phyloP scores from a whole-genome alignment of 2,113 vertebrate genomes.

The Hyperopisus bebe region DNA sequence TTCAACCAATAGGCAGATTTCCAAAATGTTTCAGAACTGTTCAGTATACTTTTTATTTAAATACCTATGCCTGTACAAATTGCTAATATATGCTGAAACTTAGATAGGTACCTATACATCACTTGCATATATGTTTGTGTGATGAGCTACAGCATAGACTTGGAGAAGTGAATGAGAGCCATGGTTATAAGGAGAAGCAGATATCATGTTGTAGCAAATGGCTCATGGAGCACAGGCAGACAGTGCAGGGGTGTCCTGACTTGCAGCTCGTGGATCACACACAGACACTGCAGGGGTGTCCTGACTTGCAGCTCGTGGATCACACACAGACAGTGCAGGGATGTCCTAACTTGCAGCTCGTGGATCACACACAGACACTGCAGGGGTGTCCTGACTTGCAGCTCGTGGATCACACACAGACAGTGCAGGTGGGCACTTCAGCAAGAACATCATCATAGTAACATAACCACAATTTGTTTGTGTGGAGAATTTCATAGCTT shows the following conservation, averaged over 20 bases:
- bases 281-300: background rate
- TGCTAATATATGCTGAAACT: constrained; percentile 27
- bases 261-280: background rate
- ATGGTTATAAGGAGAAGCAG: constrained; percentile 49
- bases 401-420: background rate
- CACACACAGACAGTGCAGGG: background rate
- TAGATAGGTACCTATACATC: background rate
- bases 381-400: no score
- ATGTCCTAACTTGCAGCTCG: background rate
- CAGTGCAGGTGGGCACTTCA: background rate
- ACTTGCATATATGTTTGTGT: constrained; percentile 29
- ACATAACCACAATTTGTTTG: no score
- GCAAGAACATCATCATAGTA: background rate
- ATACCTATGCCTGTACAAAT: constrained; percentile 50
- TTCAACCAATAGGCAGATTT: background rate
- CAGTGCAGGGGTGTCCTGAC: background rate
- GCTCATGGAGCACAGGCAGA: background rate
- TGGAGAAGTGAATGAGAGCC: constrained; percentile 45
- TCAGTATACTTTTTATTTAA: background rate
- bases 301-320: background rate
- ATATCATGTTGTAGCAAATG: background rate
- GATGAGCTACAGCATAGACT: constrained; percentile 57
- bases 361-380: background rate
- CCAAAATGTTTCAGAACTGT: background rate
- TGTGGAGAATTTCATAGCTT: no score